Percentiles rank a stretch among this genome's conserved stretches.
These are phyloP conservation scores for Drosophila nannoptera DNA, from an alignment of 1,140 invertebrate genomes.

Conservation along the genomic window DNA sequence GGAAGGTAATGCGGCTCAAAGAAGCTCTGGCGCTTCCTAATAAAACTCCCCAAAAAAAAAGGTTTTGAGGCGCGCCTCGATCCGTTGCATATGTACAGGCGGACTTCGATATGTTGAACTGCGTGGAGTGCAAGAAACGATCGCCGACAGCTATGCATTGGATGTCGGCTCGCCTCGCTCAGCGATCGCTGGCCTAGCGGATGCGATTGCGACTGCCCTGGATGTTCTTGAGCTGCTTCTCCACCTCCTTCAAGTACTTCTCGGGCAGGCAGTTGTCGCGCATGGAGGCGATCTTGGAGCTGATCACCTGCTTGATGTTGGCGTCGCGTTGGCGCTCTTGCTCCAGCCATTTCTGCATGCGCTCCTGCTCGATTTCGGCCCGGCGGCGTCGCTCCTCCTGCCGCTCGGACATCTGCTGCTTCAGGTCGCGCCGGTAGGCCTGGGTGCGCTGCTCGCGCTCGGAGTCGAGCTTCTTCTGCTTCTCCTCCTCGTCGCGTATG, in stretches of 20 bases:
- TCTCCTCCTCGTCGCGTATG: conserved; percentile 80
- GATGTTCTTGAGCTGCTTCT: conserved; percentile 77
- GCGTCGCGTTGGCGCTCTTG: conserved; percentile 81
- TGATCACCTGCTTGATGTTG: conserved; percentile 81
- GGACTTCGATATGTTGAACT: not conserved
- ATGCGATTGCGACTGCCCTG: conserved; percentile 56
- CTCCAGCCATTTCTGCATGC: conserved; percentile 81
- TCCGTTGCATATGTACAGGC: conserved; percentile 45
- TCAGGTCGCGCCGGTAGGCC: conserved; percentile 66
- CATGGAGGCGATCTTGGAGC: conserved; percentile 82
- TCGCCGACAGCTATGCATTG: conserved; percentile 42
- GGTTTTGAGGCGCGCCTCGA: too few relatives aligned
- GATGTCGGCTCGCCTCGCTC: not conserved
- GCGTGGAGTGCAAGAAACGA: not conserved
- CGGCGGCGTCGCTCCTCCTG: conserved; percentile 81
- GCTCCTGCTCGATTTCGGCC: conserved; percentile 79
- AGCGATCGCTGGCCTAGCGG: conserved; percentile 18
- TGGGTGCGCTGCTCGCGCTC: conserved; percentile 53
- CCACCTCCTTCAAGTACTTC: conserved; percentile 78
- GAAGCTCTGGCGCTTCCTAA: too few relatives aligned
- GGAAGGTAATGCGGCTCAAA: too few relatives aligned
- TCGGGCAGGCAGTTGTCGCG: conserved; percentile 79
- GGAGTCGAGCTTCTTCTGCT: conserved; percentile 77
- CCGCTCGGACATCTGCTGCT: conserved; percentile 82
- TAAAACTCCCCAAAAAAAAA: too few relatives aligned